Evolutionary conservation across 2,888 invertebrate genomes (phyloP).

Genomic region (Hedya salicella): DNA sequence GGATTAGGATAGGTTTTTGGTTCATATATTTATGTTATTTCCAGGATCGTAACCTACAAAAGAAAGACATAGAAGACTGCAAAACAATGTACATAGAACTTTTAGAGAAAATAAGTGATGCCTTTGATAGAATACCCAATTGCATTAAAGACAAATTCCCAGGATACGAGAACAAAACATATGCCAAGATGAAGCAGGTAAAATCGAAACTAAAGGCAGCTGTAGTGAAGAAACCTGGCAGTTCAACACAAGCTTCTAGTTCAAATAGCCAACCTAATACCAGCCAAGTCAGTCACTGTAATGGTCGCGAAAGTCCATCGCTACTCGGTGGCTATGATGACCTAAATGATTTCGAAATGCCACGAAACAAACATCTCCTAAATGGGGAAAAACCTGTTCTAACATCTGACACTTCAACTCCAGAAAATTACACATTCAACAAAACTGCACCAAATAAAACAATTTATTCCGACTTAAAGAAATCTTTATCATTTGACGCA

Average conservation of each 20-base stretch:
- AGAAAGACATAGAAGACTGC: conserved; percentile 62
- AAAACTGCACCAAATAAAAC: conserved; percentile 57
- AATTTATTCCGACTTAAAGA: conserved; percentile 63
- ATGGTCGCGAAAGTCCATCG: conserved; percentile 36
- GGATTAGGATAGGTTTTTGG: not conserved
- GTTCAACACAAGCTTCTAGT: conserved; percentile 19
- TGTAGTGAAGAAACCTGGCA: conserved; percentile 72
- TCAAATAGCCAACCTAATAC: conserved; percentile 39
- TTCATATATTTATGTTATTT: conserved; percentile 33
- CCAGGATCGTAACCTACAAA: conserved; percentile 53
- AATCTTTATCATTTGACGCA: conserved; percentile 64
- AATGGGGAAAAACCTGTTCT: conserved; percentile 28
- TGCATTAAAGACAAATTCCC: conserved; percentile 86
- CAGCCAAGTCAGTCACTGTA: conserved; percentile 22
- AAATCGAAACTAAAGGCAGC: conserved; percentile 83
- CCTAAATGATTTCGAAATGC: conserved; percentile 33
- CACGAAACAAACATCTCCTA: conserved; percentile 15
- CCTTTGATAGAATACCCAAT: conserved; percentile 87
- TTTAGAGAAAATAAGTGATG: conserved; percentile 86
- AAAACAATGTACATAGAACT: conserved; percentile 85
- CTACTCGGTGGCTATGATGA: conserved; percentile 26
- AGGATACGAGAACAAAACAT: conserved; percentile 84
- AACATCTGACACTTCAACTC: conserved; percentile 61
- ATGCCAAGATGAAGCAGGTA: conserved; percentile 83
- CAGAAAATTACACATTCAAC: conserved; percentile 57